Conservation (phyloP, 2,888 invertebrate genomes). For the Argyresthia goedartella region DNA sequence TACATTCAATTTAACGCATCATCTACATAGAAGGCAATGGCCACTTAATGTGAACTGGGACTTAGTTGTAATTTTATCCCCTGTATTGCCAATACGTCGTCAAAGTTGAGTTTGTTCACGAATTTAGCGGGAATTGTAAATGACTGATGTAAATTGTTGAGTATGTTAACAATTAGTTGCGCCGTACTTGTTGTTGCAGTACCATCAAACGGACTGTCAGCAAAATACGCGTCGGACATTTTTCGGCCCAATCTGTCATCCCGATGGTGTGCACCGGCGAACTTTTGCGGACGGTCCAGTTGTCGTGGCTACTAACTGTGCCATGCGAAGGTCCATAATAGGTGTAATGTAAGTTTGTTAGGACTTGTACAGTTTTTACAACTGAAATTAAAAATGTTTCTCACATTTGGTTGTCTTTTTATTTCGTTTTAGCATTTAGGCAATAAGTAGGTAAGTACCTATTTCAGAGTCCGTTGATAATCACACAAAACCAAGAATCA, state of each 20-base stretch:
- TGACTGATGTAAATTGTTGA: slow-evolving; percentile 33
- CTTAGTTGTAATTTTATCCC: background rate
- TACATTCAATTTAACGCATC: background rate
- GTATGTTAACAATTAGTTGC: slow-evolving; percentile 19
- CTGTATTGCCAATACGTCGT: background rate
- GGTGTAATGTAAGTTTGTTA: slow-evolving; percentile 68
- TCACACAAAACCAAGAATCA: no score
- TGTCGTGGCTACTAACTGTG: slow-evolving; percentile 45
- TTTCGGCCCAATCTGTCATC: background rate
- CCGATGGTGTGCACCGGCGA: no score
- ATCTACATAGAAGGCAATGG: background rate
- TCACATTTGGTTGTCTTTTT: slow-evolving; percentile 34
- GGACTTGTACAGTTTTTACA: slow-evolving; percentile 73
- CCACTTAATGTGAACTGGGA: no score
- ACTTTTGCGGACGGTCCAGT: background rate
- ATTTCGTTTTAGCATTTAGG: slow-evolving; percentile 15
- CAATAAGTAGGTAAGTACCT: no score
- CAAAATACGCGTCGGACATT: background rate
- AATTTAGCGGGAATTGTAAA: slow-evolving; percentile 13
- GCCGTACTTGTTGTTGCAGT: slow-evolving; percentile 25
- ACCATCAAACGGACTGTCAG: slow-evolving; percentile 8
- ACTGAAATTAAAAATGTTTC: slow-evolving; percentile 68
- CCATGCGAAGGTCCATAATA: slow-evolving; percentile 70
- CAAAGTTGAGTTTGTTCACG: no score
- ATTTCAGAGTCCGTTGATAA: no score